phyloP scores from a whole-genome alignment of 1,140 invertebrate genomes.

The Himalopsyche phryganea region DNA sequence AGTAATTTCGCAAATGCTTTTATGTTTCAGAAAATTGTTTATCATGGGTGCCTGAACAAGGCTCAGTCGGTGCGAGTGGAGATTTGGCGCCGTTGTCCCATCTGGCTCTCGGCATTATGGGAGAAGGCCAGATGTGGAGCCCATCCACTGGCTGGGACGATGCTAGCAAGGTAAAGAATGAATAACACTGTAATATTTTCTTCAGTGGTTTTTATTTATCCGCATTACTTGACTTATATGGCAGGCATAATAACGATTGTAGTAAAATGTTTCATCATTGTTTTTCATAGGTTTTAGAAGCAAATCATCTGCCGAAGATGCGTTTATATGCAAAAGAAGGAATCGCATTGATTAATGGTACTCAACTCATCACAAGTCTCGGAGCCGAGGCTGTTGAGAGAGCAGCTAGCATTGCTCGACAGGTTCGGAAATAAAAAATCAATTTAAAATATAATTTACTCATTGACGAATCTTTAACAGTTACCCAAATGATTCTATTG shows the following conservation, averaged over 20 bases:
- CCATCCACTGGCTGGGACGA: constrained; percentile 68
- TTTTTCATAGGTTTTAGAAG: constrained; percentile 33
- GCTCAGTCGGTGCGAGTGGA: constrained; percentile 71
- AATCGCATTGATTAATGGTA: constrained; percentile 71
- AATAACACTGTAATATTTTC: not conserved
- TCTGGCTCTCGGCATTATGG: constrained; percentile 66
- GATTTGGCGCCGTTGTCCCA: constrained; percentile 71
- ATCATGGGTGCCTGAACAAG: constrained; percentile 73
- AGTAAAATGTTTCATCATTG: too few relatives aligned
- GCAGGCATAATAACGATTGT: too few relatives aligned
- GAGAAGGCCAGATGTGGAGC: constrained; percentile 79
- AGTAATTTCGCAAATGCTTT: too few relatives aligned
- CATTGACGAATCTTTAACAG: not conserved
- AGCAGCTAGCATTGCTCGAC: constrained; percentile 58
- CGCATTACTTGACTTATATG: too few relatives aligned
- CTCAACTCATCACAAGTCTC: constrained; percentile 69
- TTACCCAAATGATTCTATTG: too few relatives aligned
- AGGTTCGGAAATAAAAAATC: constrained; percentile 36
- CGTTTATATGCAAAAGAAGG: constrained; percentile 68
- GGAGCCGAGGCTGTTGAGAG: constrained; percentile 68
- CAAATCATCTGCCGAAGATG: constrained; percentile 58
- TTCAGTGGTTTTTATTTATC: too few relatives aligned
- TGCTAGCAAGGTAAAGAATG: constrained; percentile 57
- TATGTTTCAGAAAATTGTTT: constrained; percentile 62
- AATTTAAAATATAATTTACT: not conserved